These are phyloP conservation scores for Chlorospingus flavigularis DNA, from an alignment of 2,797 vertebrate genomes.

Conservation along the genomic window DNA sequence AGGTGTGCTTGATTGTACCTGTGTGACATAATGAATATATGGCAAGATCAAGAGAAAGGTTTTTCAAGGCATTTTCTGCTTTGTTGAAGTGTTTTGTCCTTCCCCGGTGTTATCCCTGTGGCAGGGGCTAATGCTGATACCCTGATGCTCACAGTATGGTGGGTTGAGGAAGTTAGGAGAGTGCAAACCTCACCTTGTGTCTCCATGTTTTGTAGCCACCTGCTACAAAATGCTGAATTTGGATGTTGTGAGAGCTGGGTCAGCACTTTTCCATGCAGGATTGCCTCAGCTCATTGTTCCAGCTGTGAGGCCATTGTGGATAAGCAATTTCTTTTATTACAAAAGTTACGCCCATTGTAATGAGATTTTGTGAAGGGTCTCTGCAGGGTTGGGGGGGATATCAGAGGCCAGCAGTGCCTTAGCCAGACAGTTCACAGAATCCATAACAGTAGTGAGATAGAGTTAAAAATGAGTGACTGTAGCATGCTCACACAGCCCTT, in stretches of 20 bases:
- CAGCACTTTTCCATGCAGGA: neutral
- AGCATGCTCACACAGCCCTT: neutral
- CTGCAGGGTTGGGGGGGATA: neutral
- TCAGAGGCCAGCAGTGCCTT: rapidly evolving
- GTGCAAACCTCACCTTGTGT: neutral
- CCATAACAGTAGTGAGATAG: neutral
- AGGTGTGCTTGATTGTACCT: neutral
- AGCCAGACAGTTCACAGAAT: neutral
- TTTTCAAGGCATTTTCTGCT: neutral
- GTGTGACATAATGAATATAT: neutral
- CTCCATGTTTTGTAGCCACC: neutral
- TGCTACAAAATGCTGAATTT: neutral
- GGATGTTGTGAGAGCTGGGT: neutral
- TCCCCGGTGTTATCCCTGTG: no score
- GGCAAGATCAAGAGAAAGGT: neutral
- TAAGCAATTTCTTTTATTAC: neutral
- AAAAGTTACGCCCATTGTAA: neutral
- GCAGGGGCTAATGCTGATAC: neutral
- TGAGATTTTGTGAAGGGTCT: neutral
- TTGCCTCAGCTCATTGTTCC: neutral
- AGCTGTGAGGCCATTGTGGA: neutral
- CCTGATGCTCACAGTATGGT: neutral
- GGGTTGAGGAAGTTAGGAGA: neutral
- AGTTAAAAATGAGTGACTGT: neutral
- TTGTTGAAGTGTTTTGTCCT: neutral